phyloP scores from a whole-genome alignment of 2,797 vertebrate species.

The Sparus aurata region DNA sequence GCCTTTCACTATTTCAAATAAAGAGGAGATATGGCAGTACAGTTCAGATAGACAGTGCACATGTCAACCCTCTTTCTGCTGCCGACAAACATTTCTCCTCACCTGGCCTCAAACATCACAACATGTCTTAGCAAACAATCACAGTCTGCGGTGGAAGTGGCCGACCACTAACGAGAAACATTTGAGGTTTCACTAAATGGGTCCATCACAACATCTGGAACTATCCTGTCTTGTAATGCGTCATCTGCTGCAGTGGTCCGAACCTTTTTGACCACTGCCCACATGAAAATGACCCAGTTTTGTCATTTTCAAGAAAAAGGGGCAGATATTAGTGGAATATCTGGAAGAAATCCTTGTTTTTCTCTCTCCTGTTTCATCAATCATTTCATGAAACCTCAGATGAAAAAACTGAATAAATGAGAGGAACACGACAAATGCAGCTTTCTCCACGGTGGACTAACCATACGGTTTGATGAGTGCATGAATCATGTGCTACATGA shows the following conservation, averaged over 20 bases:
- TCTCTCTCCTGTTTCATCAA: background rate
- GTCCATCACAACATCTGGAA: conserved; percentile 11
- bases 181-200: conserved; percentile 16
- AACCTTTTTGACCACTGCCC: conserved; percentile 2
- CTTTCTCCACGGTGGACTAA: background rate
- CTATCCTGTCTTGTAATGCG: background rate
- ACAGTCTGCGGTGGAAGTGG: conserved; percentile 11
- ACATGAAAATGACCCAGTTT: conserved; percentile 12
- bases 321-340: background rate
- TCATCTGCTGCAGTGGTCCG: background rate
- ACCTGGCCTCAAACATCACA: conserved; percentile 38
- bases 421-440: conserved; percentile 8
- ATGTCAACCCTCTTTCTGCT: conserved; percentile 28
- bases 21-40: conserved; percentile 37
- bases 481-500: background rate
- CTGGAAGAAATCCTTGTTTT: conserved; percentile 7
- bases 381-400: conserved; percentile 12
- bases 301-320: background rate
- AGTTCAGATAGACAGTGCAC: conserved; percentile 29
- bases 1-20: conserved; percentile 51
- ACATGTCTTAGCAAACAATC: conserved; percentile 34
- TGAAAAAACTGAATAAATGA: background rate
- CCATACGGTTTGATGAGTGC: background rate
- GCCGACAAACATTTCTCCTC: conserved; percentile 38
- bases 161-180: conserved; percentile 15